Base-by-base conservation (phyloP, 2,888 invertebrate genomes). In the Eupithecia subumbrata region DNA sequence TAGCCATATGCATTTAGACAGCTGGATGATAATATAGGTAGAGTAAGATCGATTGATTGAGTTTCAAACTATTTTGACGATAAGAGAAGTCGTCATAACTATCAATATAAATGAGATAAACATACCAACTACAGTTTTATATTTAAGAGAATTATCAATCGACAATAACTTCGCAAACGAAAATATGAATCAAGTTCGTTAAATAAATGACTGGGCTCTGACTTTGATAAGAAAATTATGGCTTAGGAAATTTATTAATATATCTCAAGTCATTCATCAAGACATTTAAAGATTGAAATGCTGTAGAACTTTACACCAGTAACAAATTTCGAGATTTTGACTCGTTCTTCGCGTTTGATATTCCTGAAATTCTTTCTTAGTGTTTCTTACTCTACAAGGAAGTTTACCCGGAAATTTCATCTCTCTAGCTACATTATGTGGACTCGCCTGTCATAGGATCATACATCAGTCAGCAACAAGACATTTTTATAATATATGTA, bases 1-100 rank as follows among this genome's bases (percentile, higher is more conserved):
- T 94, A 93, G 94, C 89, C 92, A 93, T 94, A 93, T 85, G 90
- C 92, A 91, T 88, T 89, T 94, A 94, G 85, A 91, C 94, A 93
- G 92, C 88, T 87, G 86, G 82, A 72, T 73, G 89, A 89, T 89
- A 91, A 89, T 90, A 91, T 93, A 92, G 90, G 89, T 94, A 94
- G 94, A 84, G 86, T 92, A 93, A 92, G 92, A 89, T 82, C 77
- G 72, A 84, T 83, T 85, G 83, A 81, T 84, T 84, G 87, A 87
- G 88, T 90, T 91, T 90, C 90, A 88, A 90, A 90, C 86, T 91
- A 86, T 84, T 82, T 60, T 60, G 60, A 60, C 12, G 22, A 25
- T 56, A 56, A 22, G 56, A 22, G 9, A 48, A 48, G 11, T 56
- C 22, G 22, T 11, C 12, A 5, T 12, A 56, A 56, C 12, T 25